These are phyloP conservation scores for Sitophilus oryzae DNA, from an alignment of 1,140 invertebrate genomes.

Conservation along the genomic window DNA sequence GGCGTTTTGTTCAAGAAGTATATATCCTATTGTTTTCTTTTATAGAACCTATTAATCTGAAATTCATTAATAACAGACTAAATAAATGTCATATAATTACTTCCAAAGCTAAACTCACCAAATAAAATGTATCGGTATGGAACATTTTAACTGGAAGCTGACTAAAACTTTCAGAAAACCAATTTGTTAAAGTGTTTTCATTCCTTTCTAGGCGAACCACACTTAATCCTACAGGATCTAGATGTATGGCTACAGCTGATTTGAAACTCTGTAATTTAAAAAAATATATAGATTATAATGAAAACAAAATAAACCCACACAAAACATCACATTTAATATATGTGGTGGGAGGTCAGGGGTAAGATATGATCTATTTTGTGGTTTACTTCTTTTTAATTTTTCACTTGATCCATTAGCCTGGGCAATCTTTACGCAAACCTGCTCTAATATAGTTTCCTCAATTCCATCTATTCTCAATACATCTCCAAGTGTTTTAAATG, in stretches of 20 bases:
- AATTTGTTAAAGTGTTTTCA: background rate
- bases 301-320: background rate
- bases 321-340: too few species aligned
- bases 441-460: background rate
- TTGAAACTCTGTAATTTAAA: slow-evolving; percentile 8
- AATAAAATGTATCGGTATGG: background rate
- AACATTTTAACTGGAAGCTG: slow-evolving; percentile 3
- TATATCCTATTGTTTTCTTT: too few species aligned
- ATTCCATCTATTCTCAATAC: background rate
- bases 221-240: background rate
- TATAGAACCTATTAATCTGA: too few species aligned
- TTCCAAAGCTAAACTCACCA: background rate
- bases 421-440: background rate
- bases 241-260: background rate
- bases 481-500: background rate
- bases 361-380: too few species aligned
- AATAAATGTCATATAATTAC: background rate
- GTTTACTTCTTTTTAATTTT: too few species aligned
- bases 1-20: too few species aligned
- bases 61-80: too few species aligned
- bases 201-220: background rate
- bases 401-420: too few species aligned
- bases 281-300: background rate
- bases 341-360: too few species aligned
- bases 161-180: background rate